A percentile compares a stretch with the other conserved stretches of the same genome.
Evolutionary conservation across 2,797 vertebrate species (phyloP).

Genomic region (Sebastes cheni): DNA sequence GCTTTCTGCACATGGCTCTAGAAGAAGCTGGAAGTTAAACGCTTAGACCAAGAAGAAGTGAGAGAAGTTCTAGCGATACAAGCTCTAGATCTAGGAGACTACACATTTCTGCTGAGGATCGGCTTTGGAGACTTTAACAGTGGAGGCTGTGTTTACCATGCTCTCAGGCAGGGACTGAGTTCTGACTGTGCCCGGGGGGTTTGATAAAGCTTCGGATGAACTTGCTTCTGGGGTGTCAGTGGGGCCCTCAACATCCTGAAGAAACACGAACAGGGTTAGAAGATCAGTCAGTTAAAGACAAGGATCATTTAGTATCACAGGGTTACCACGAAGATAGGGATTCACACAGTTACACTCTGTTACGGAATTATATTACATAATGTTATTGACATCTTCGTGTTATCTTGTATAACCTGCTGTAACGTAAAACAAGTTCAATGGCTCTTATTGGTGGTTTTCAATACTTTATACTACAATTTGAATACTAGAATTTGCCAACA

Average conservation of each 20-base stretch:
- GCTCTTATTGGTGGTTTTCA: background rate
- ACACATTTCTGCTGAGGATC: constrained; percentile 75
- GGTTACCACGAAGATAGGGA: background rate
- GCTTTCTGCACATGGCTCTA: background rate
- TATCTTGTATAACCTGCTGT: background rate
- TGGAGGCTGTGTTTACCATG: constrained; percentile 80
- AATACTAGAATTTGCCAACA: too few species aligned
- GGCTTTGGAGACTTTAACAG: constrained; percentile 60
- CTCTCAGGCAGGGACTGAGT: constrained; percentile 66
- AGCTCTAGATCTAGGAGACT: constrained; percentile 76
- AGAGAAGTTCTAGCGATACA: constrained; percentile 31
- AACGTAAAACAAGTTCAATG: background rate
- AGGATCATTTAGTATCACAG: background rate
- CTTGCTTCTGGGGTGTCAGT: constrained; percentile 56
- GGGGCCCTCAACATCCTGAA: constrained; percentile 68
- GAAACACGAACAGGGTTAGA: constrained; percentile 72
- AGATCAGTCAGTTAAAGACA: constrained; percentile 30
- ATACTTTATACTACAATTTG: background rate
- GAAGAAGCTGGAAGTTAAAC: background rate
- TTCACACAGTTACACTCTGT: constrained; percentile 41
- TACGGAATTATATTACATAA: background rate
- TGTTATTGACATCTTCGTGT: constrained; percentile 16
- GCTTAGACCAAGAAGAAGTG: background rate
- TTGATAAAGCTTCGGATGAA: constrained; percentile 59
- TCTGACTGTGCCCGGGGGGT: constrained; percentile 58